Evolutionary conservation across 2,888 invertebrate genomes (phyloP).

Genomic region (Agrotis ipsilon): DNA sequence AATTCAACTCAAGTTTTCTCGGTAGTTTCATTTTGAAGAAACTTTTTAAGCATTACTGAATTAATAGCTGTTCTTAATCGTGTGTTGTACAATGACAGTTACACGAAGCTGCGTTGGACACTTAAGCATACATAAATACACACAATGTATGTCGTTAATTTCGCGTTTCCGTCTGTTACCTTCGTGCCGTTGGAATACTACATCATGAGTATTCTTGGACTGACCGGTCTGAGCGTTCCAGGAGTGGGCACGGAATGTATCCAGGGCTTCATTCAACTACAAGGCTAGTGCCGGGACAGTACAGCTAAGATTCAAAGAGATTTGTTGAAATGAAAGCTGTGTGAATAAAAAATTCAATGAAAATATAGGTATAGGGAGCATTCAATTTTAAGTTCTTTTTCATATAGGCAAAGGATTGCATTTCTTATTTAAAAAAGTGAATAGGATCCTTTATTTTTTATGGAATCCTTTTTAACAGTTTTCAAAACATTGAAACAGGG

Average conservation of each 20-base stretch:
- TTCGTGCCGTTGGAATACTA: constrained; percentile 86
- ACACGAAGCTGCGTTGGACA: constrained; percentile 64
- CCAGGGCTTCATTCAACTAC: constrained; percentile 70
- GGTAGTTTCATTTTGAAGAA: background rate
- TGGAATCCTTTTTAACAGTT: background rate
- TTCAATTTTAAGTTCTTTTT: constrained; percentile 11
- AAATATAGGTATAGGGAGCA: constrained; percentile 25
- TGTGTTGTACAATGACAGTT: constrained; percentile 44
- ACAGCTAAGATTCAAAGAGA: constrained; percentile 46
- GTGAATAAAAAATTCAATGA: constrained; percentile 33
- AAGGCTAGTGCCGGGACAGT: constrained; percentile 67
- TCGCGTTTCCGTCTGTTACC: constrained; percentile 79
- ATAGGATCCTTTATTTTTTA: background rate
- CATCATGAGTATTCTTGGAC: constrained; percentile 85
- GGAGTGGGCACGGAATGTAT: constrained; percentile 60
- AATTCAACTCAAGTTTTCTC: background rate
- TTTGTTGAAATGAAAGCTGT: constrained; percentile 40
- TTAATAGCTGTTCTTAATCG: constrained; percentile 8
- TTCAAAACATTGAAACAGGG: background rate
- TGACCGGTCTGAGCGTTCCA: constrained; percentile 73
- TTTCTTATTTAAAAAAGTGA: background rate
- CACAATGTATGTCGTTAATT: constrained; percentile 62
- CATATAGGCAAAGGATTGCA: background rate
- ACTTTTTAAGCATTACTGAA: background rate
- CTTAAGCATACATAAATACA: constrained; percentile 66